Percentiles rank a stretch among this genome's conserved stretches.
Evolutionary conservation across 2,888 invertebrate genomes (phyloP).

Genomic region (Crossocerus cetratus): DNA sequence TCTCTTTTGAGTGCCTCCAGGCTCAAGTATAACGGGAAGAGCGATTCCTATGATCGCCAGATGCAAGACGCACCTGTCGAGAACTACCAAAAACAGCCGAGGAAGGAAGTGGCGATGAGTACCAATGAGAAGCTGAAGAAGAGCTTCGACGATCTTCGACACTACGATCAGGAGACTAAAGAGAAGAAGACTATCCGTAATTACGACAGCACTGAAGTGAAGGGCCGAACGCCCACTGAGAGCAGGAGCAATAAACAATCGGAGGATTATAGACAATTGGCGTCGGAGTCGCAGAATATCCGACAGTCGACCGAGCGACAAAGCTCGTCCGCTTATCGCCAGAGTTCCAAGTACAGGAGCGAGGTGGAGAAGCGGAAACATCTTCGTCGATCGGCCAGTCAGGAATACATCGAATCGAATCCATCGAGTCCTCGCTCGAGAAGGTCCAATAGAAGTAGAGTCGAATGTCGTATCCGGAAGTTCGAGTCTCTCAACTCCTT

Average conservation of each 20-base stretch:
- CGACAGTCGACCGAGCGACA: slow-evolving; percentile 34
- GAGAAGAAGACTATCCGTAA: slow-evolving; percentile 44
- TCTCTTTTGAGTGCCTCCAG: slow-evolving; percentile 83
- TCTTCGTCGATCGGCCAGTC: slow-evolving; percentile 69
- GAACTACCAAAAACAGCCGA: slow-evolving; percentile 35
- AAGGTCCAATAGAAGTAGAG: slow-evolving; percentile 59
- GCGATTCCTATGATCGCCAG: slow-evolving; percentile 40
- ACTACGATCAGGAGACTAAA: slow-evolving; percentile 24
- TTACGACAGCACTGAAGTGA: slow-evolving; percentile 35
- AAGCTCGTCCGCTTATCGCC: slow-evolving; percentile 46
- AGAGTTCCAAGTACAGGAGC: slow-evolving; percentile 58
- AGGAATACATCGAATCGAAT: slow-evolving; percentile 68
- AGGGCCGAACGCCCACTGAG: slow-evolving; percentile 20
- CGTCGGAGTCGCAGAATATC: slow-evolving; percentile 19
- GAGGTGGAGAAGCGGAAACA: slow-evolving; percentile 69
- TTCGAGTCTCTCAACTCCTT: slow-evolving; percentile 73
- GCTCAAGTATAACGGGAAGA: slow-evolving; percentile 65
- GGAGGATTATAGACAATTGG: slow-evolving; percentile 44
- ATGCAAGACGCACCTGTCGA: slow-evolving; percentile 13
- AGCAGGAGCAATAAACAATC: slow-evolving; percentile 26
- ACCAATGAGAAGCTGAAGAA: slow-evolving; percentile 33
- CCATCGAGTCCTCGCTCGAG: slow-evolving; percentile 61
- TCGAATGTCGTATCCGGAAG: slow-evolving; percentile 71
- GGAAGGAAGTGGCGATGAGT: neutral
- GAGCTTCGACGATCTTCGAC: slow-evolving; percentile 47